These are phyloP conservation scores for Dugesia japonica DNA, from an alignment of 2,888 invertebrate species.

Conservation along the genomic window DNA sequence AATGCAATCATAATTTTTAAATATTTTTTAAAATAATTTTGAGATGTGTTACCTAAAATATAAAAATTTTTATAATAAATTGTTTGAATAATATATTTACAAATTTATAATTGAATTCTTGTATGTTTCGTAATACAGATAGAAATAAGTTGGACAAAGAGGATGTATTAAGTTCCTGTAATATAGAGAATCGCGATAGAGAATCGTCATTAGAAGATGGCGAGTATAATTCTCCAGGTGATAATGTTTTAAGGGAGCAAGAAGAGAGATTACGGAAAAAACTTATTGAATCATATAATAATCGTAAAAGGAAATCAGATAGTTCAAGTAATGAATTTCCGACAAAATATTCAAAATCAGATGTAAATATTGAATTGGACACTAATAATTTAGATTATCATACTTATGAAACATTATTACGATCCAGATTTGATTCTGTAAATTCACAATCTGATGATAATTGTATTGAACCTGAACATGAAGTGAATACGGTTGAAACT, in stretches of 20 bases:
- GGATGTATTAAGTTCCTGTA: no score
- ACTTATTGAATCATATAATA: conserved; percentile 1
- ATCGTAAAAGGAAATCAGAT: background rate
- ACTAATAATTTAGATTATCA: background rate
- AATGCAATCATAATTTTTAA: no score
- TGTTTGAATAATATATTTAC: no score
- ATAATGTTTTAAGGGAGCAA: background rate
- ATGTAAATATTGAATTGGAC: background rate
- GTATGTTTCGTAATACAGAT: no score
- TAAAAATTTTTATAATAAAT: no score
- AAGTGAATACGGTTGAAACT: background rate
- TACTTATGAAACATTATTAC: background rate
- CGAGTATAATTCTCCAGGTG: background rate
- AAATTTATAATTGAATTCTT: no score
- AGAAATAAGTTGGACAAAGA: no score
- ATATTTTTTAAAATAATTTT: no score
- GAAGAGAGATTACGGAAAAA: background rate
- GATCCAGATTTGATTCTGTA: background rate
- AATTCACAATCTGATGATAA: conserved; percentile 7
- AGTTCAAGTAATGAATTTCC: background rate
- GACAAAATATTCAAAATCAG: background rate
- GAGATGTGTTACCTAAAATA: no score
- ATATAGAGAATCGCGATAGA: background rate
- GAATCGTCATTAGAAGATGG: conserved; percentile 4
- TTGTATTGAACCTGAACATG: background rate